Percentiles rank a stretch among this genome's conserved stretches.
These are phyloP conservation scores for Psilopogon haemacephalus DNA, from an alignment of 2,113 vertebrate species.

Conservation along the genomic window DNA sequence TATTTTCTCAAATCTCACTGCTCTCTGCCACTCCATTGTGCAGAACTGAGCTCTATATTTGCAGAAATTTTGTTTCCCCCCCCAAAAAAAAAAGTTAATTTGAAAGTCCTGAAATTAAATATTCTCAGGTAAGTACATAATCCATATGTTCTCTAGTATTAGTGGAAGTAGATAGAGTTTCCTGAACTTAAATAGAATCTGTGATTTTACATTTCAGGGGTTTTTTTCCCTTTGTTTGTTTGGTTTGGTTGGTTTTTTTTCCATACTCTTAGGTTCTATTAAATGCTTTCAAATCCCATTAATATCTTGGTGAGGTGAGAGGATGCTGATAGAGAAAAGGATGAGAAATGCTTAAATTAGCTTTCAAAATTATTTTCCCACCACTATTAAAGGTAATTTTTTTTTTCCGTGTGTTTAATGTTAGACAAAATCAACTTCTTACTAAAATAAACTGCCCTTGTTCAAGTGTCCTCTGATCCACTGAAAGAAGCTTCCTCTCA, in stretches of 20 bases:
- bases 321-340: neutral
- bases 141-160: neutral
- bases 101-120: neutral
- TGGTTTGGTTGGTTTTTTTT: neutral
- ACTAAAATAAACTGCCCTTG: constrained; percentile 55
- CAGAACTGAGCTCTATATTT: neutral
- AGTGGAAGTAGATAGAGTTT: neutral
- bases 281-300: neutral
- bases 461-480: neutral
- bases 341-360: neutral
- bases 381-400: neutral
- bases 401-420: neutral
- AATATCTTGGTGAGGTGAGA: neutral
- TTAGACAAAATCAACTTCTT: neutral
- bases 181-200: neutral
- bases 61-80: neutral
- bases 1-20: neutral
- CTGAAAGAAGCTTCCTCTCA: constrained; percentile 53
- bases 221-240: neutral
- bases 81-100: neutral
- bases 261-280: neutral
- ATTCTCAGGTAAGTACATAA: neutral
- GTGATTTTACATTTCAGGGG: neutral
- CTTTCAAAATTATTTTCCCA: neutral
- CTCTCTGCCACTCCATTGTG: neutral